Conservation (phyloP, 2,888 invertebrate genomes). For the Orthonevra nobilis region DNA sequence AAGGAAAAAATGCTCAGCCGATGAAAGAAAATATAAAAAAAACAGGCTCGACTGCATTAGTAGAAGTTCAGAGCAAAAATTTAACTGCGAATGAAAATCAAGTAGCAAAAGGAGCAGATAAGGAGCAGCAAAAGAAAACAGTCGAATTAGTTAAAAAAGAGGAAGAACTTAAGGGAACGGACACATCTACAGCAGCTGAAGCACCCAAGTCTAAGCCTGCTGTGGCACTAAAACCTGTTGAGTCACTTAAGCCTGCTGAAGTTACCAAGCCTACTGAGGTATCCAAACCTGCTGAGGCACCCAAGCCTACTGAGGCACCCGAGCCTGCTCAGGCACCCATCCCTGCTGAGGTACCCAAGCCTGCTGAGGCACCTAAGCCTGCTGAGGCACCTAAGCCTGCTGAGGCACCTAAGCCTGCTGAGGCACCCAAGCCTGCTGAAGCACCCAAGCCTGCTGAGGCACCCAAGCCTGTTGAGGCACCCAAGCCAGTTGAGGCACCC, state of each 20-base stretch:
- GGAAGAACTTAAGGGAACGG: no score
- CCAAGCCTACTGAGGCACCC: no score
- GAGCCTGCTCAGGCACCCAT: no score
- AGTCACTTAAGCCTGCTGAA: conserved; percentile 86
- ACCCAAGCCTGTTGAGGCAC: conserved; percentile 80
- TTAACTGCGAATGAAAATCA: conserved; percentile 10
- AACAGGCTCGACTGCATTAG: conserved; percentile 1
- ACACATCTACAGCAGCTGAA: no score
- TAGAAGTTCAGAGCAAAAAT: conserved; percentile 26
- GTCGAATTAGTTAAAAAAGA: no score
- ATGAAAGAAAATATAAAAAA: conserved; percentile 13
- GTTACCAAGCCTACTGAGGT: conserved; percentile 83
- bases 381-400: neutral
- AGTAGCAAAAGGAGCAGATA: neutral
- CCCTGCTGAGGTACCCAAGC: no score
- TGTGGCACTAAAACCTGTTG: conserved; percentile 20
- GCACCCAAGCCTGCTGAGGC: conserved; percentile 83
- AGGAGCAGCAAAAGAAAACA: conserved; percentile 14
- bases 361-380: neutral
- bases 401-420: conserved; percentile 74
- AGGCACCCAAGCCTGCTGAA: conserved; percentile 77
- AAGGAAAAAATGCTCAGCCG: no score
- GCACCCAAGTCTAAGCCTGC: no score
- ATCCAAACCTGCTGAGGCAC: neutral
- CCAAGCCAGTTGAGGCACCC: conserved; percentile 79